Base-by-base conservation (phyloP, 2,113 vertebrate species). In the Phalacrocorax brasilianus region DNA sequence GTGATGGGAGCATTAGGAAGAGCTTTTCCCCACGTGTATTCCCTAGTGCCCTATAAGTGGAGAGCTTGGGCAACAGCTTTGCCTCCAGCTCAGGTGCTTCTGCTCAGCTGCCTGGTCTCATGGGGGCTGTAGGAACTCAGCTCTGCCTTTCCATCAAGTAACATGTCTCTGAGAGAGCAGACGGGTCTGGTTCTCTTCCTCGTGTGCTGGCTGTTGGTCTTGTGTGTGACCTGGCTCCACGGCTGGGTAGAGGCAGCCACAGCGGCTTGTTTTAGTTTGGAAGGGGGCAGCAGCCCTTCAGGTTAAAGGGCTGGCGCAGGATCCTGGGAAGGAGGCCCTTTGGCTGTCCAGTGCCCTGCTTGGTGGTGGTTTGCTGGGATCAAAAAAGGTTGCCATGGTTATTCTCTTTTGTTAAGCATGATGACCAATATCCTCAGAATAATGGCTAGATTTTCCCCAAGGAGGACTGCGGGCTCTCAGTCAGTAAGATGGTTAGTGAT, bases 91-190 rank as follows among this genome's bases (percentile, higher is more conserved):
- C 2, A 0, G 24, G 8, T 32, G 40, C 33, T 18, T 55, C n/a
- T 58, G 24, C 38, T 11, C 45, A 9, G 0, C 40, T 12, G 19
- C 75, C 24, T 17, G 27, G 1, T 58, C 63, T 42, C 38, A 2
- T 1, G 5, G 62, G 22, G 13, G 3, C 14, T 9, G 20, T 8
- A 44, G 72, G 83, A 24, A 5, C 81, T 32, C 18, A 8, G 20
- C 44, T 52, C 26, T 75, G 12, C 26, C 42, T 61, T 53, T n/a
- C 56, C 40, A 4, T 12, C 58, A 4, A 12, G 32, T 18, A 5
- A 1, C 0, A 11, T 2, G 0, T 11, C 61, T 28, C 32, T 21
- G 30, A n/a, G 21, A 53, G 38, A 55, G 9, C 6, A 0, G 2
- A 0, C 3, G 45, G 38, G 8, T 35, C 42, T 63, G 47, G 9